These are phyloP conservation scores for Anguilla pacifica DNA, from an alignment of 2,797 vertebrate species.

Conservation along the genomic window DNA sequence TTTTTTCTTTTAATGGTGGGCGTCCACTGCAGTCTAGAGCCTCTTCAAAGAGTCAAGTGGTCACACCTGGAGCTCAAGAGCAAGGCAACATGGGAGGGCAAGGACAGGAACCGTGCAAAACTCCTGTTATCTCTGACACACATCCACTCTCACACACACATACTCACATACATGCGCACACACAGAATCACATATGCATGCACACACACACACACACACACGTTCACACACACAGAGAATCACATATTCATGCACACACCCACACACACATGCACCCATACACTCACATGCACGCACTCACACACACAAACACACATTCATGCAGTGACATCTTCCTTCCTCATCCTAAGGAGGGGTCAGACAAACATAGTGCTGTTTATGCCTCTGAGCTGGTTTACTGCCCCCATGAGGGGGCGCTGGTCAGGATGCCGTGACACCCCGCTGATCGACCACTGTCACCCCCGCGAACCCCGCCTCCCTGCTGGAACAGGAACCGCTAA, in stretches of 20 bases:
- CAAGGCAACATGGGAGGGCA: background rate
- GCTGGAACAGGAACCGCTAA: constrained; percentile 31
- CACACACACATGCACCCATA: background rate
- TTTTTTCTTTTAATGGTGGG: background rate
- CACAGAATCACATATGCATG: background rate
- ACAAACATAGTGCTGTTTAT: constrained; percentile 67
- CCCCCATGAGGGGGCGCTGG: background rate
- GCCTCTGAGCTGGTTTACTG: constrained; percentile 51
- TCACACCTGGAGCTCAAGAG: background rate
- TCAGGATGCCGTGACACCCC: background rate
- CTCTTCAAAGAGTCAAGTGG: background rate
- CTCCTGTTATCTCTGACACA: constrained; percentile 7
- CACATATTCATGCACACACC: constrained; percentile 55
- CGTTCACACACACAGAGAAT: background rate
- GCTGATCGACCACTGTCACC: background rate
- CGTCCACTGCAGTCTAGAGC: background rate
- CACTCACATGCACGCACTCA: background rate
- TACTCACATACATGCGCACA: background rate
- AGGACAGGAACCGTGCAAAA: background rate
- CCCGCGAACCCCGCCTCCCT: background rate
- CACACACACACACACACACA: background rate
- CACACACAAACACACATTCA: constrained; percentile 50
- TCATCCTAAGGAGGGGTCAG: constrained; percentile 70
- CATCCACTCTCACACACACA: background rate
- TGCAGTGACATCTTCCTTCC: constrained; percentile 73